Evolutionary conservation across 2,113 vertebrate genomes (phyloP), one percentile per base, ranked within the genome.

Genomic region (Aix galericulata): DNA sequence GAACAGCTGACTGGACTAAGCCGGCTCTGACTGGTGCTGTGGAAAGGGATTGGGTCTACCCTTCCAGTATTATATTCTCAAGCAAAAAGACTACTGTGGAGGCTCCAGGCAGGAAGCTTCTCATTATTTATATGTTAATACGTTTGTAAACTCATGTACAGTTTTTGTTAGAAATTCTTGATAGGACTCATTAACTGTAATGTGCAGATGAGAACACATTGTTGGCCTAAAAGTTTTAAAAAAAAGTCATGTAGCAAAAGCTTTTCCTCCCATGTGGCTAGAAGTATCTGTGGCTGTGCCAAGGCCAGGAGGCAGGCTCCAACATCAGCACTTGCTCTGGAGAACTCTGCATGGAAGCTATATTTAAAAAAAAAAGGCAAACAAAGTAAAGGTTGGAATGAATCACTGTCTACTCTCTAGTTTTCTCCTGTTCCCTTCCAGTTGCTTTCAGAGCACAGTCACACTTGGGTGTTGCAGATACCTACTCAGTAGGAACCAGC

Each of bases 41-140:
- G 93, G 87, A 94, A 93, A 95, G 97, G 97, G 96, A 86, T 89
- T 9, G 95, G 86, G 71, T 94, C 42, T 80, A 89, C 97, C 97
- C 91, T 96, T 95, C 92, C 96, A 97, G 97, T 95, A 94, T 97
- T 97, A 91, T 60, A 95, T 95, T 94, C 97, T 97, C 92, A 89
- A 96, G 96, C 95, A 96, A 97, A 95, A 97, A 97, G 98, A 98
- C 97, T 96, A 97, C 94, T 95, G 96, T 93, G 94, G 97, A 95
- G 94, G 96, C 97, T 98, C 97, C 97, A 89, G 71, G 93, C 84
- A 77, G 97, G 98, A 98, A 94, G 96, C 96, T 98, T 97, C 97
- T 97, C 96, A 1, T 98, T 98, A 98, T 98, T 98, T 98, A 98
- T 98, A 98, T 98, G 98, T 98, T 98, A 97, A 98, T 98, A 98